These are phyloP conservation scores for Zosterops japonicus DNA, from an alignment of 2,113 vertebrate species.

Conservation along the genomic window DNA sequence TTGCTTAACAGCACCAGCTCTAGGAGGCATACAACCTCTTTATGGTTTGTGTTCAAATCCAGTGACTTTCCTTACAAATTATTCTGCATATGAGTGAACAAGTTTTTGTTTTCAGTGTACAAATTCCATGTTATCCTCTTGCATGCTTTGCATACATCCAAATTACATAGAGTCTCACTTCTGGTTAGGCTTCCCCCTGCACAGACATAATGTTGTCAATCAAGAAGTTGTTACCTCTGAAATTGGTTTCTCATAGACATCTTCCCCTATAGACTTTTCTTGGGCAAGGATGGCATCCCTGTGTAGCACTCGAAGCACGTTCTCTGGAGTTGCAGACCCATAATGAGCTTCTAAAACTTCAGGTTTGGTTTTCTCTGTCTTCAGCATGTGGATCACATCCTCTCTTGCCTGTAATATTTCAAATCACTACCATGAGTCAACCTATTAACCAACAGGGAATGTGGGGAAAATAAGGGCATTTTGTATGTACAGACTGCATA, in stretches of 20 bases:
- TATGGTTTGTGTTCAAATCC: neutral
- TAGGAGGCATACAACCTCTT: neutral
- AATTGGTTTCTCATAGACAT: conserved; percentile 93
- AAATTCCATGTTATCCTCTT: neutral
- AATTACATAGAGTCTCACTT: neutral
- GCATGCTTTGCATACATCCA: neutral
- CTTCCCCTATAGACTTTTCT: conserved; percentile 73
- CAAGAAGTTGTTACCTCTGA: conserved; percentile 82
- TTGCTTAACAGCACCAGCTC: neutral
- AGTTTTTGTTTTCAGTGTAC: neutral
- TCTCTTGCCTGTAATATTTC: conserved; percentile 86
- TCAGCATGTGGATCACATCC: conserved; percentile 92
- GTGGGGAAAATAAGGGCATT: neutral
- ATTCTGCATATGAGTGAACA: neutral
- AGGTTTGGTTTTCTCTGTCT: conserved; percentile 82
- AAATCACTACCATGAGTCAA: conserved; percentile 44
- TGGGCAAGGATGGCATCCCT: conserved; percentile 82
- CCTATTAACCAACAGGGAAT: neutral
- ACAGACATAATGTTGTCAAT: neutral
- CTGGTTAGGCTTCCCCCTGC: neutral
- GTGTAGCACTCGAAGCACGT: conserved; percentile 87
- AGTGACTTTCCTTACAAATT: neutral
- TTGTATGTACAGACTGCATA: neutral
- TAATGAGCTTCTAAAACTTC: conserved; percentile 91
- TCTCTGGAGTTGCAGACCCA: conserved; percentile 82